A percentile compares a stretch with the other conserved stretches of the same genome.
These are phyloP conservation scores for Sminthurinus aureus DNA, from an alignment of 2,888 invertebrate species.

Conservation along the genomic window DNA sequence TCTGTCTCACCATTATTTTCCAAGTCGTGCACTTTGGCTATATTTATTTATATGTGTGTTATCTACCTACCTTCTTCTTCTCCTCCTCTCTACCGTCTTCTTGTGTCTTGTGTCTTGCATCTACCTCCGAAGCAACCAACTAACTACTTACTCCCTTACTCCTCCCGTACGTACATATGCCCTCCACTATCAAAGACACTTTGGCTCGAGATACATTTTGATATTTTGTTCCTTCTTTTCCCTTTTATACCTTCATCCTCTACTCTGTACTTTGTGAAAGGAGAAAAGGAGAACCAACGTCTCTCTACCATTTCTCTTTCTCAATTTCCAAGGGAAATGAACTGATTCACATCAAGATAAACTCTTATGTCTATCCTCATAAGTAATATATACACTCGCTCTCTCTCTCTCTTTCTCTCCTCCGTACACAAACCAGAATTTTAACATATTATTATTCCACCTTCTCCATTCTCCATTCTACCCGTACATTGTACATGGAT, in stretches of 20 bases:
- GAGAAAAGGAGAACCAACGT: too few species aligned
- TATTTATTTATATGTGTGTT: background rate
- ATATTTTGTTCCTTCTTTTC: background rate
- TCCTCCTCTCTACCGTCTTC: background rate
- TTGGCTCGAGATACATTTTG: slow-evolving; percentile 23
- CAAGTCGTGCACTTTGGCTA: background rate
- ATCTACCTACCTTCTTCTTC: background rate
- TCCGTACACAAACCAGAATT: slow-evolving; percentile 1
- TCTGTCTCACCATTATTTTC: background rate
- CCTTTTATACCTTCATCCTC: background rate
- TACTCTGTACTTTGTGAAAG: background rate
- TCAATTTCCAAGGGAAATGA: slow-evolving; percentile 58
- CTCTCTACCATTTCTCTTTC: slow-evolving; percentile 50
- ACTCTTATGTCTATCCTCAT: slow-evolving; percentile 46
- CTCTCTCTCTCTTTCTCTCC: too few species aligned
- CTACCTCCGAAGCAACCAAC: background rate
- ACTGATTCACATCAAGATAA: slow-evolving; percentile 57
- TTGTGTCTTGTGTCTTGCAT: background rate
- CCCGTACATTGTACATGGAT: too few species aligned
- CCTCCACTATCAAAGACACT: background rate
- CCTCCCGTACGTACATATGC: background rate
- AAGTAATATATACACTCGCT: background rate
- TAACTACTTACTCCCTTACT: background rate
- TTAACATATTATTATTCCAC: slow-evolving; percentile 37
- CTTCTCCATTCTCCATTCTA: slow-evolving; percentile 3